Conservation (phyloP, 2,888 invertebrate genomes). For the Pristionchus arcanus region DNA sequence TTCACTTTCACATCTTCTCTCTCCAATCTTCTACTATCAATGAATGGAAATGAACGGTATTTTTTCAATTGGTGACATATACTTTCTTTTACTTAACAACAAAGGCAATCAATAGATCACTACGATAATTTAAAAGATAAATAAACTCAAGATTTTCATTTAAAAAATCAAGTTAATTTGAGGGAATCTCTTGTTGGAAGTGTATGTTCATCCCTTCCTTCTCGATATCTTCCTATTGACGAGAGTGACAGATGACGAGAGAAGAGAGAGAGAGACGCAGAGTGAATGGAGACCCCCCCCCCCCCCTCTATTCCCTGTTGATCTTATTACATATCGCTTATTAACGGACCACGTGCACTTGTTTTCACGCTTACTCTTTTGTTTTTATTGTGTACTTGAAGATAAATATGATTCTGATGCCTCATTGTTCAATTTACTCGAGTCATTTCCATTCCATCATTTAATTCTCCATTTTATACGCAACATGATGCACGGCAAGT, state of each 20-base stretch:
- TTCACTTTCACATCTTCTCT: background rate
- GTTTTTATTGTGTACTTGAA: no score
- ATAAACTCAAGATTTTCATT: background rate
- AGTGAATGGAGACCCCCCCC: background rate
- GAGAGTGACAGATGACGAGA: constrained; percentile 43
- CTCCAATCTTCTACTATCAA: background rate
- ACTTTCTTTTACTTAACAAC: background rate
- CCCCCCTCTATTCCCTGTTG: background rate
- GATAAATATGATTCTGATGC: no score
- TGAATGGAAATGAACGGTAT: background rate
- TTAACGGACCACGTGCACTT: no score
- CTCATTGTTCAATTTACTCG: no score
- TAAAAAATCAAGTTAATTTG: background rate
- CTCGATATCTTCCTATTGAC: background rate
- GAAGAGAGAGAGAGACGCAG: constrained; percentile 32
- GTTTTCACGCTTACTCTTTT: background rate
- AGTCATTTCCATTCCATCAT: background rate
- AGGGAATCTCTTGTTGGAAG: background rate
- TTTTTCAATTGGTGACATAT: background rate
- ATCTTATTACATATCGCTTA: background rate
- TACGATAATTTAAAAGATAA: background rate
- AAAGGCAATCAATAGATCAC: no score
- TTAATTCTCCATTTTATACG: background rate
- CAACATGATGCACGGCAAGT: no score
- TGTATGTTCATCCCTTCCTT: background rate